Conservation (phyloP, 2,797 vertebrate genomes). For the Sebastes trivittatus region DNA sequence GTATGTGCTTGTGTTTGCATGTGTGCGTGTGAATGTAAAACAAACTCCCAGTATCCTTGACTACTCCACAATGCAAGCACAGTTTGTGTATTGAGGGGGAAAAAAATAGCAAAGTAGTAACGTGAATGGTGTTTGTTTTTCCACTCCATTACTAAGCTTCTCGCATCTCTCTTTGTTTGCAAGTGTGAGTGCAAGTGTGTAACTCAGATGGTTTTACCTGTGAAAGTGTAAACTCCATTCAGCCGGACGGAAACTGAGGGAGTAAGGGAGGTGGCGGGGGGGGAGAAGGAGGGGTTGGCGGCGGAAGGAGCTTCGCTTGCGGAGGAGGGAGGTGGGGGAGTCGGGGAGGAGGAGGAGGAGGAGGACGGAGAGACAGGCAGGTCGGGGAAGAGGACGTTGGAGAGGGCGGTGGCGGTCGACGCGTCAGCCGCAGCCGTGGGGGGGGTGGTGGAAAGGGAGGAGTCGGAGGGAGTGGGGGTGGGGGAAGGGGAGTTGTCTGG, state of each 20-base stretch:
- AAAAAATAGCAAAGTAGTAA: constrained; percentile 24
- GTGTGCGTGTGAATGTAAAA: constrained; percentile 1
- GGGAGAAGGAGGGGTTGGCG: constrained; percentile 46
- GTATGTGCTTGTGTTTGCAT: neutral
- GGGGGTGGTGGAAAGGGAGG: neutral
- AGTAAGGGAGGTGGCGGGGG: constrained; percentile 60
- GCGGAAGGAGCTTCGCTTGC: constrained; percentile 32
- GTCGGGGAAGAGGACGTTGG: constrained; percentile 67
- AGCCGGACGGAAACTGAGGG: constrained; percentile 77
- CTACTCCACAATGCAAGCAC: constrained; percentile 26
- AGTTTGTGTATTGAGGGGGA: constrained; percentile 21
- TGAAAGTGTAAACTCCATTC: constrained; percentile 81
- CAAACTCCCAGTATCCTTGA: constrained; percentile 25
- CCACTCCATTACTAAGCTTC: constrained; percentile 36
- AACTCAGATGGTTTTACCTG: constrained; percentile 80
- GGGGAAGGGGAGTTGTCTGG: too few relatives aligned
- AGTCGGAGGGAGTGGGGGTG: too few relatives aligned
- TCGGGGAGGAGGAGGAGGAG: neutral
- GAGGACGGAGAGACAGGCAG: constrained; percentile 27
- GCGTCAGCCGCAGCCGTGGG: neutral
- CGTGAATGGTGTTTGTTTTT: constrained; percentile 42
- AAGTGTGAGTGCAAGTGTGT: constrained; percentile 59
- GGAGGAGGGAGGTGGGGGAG: constrained; percentile 4
- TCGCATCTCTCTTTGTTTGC: constrained; percentile 22
- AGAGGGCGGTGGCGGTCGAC: constrained; percentile 33